Base-by-base conservation (phyloP, 2,888 invertebrate species). In the Rhorus exstirpatorius region DNA sequence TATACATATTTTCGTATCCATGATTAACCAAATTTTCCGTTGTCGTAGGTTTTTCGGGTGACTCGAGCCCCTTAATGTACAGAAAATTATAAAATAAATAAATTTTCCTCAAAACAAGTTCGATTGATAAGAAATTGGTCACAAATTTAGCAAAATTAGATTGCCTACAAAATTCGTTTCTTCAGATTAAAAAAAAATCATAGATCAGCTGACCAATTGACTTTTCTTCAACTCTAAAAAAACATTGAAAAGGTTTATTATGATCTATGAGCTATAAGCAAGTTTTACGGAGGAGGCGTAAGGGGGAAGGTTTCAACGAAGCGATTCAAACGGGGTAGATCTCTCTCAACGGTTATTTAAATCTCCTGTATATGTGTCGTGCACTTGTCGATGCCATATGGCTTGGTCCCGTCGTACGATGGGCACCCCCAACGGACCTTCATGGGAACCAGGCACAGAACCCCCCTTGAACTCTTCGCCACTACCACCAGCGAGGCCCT, bases 321-420 rank as follows among this genome's bases (percentile, higher is more conserved):
- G 19, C 26, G 26, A 41, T 60, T 67, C 46, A 63, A 76, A 67
- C 63, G 55, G 60, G 41, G 49, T 67, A 79, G 84, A 87, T 85
- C 86, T 84, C 87, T n/a, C 67, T 81, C 88, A 92, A 93, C 93
- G 93, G 93, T 93, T 93, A 93, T 93, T 93, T 92, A 93, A 93
- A 93, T 93, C 93, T 92, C 88, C 90, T 88, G 58, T 76, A 63
- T 41, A 85, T 86, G n/a, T 19, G 19, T 14, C 21, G 35, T 90
- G 90, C 93, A 92, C 92, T 93, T 92, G 92, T 92, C 88, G 79
- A 26, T 85, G 68, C 89, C 90, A 92, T 92, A 92, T 92, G 92
- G 91, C 87, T 86, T 41, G 65, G 60, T 41, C 67, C 67, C 75
- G 77, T 53, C 14, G 51, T 53, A 67, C 86, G 89, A 89, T 88